Conservation (phyloP, 2,113 vertebrate species). For the Loxodonta africana region DNA sequence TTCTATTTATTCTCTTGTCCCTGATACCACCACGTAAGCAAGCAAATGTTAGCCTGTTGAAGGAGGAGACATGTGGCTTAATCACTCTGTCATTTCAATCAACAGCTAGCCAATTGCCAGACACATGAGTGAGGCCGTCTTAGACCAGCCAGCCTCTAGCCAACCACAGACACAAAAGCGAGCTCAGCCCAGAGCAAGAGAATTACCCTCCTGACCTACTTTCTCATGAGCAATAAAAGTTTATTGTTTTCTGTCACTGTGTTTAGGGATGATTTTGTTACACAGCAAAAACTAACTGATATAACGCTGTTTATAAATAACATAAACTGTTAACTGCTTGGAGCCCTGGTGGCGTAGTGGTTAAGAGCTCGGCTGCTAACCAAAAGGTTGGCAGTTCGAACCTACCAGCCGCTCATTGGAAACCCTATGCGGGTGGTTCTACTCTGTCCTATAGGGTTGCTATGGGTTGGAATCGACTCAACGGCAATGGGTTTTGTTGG, state of each 20-base stretch:
- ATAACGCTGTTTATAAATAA: neutral
- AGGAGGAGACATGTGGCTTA: neutral
- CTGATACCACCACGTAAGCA: neutral
- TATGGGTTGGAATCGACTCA: no score
- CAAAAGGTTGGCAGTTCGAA: no score
- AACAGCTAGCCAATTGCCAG: neutral
- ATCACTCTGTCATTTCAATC: neutral
- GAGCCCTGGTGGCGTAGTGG: no score
- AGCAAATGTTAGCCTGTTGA: neutral
- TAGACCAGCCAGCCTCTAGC: neutral
- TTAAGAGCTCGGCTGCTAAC: no score
- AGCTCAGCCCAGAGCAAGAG: neutral
- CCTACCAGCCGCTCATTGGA: no score
- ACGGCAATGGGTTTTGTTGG: no score
- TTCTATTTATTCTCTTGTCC: neutral
- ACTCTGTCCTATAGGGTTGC: no score
- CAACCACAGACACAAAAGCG: neutral
- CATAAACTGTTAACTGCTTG: constrained; percentile 2
- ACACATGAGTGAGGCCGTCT: neutral
- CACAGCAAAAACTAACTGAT: neutral
- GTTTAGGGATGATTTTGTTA: neutral
- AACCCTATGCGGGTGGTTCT: no score
- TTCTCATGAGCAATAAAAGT: neutral
- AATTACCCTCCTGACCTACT: neutral
- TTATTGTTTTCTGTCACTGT: neutral